Percentiles rank a stretch among this genome's conserved stretches.
phyloP scores from a whole-genome alignment of 2,113 vertebrate species.

The Phoenicopterus ruber region DNA sequence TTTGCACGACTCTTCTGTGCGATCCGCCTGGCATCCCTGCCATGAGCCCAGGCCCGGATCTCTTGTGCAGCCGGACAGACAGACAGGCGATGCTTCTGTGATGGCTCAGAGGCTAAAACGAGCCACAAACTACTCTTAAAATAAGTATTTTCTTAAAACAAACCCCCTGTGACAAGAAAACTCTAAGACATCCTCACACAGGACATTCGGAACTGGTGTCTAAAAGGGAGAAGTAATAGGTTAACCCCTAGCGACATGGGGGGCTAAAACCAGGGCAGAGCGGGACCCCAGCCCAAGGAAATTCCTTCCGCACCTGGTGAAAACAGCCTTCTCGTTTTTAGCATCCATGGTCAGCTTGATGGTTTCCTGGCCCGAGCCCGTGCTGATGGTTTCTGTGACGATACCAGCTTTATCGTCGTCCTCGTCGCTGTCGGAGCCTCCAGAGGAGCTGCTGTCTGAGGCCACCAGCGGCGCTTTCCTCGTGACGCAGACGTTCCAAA shows the following conservation, averaged over 20 bases:
- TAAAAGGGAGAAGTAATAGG: neutral
- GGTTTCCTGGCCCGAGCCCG: constrained; percentile 68
- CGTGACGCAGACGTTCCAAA: constrained; percentile 74
- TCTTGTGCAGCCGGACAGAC: neutral
- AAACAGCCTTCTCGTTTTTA: constrained; percentile 74
- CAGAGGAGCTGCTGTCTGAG: constrained; percentile 85
- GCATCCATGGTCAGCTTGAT: constrained; percentile 68
- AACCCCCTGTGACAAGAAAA: neutral
- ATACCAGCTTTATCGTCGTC: constrained; percentile 68
- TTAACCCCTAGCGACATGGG: accelerated
- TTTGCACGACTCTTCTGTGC: neutral
- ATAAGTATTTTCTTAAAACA: neutral
- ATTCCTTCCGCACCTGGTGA: constrained; percentile 75
- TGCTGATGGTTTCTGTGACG: constrained; percentile 54
- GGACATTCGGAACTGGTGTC: accelerated
- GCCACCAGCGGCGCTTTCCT: constrained; percentile 76
- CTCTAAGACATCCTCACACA: neutral
- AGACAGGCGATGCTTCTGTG: accelerated
- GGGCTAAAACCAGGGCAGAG: neutral
- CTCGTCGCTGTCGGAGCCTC: constrained; percentile 81
- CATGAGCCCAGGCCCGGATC: neutral
- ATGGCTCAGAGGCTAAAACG: neutral
- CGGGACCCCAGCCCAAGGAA: neutral
- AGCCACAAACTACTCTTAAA: neutral
- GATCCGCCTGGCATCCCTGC: neutral